Evolutionary conservation across 1,140 invertebrate genomes (phyloP).

Genomic region (Cotesia typhae): DNA sequence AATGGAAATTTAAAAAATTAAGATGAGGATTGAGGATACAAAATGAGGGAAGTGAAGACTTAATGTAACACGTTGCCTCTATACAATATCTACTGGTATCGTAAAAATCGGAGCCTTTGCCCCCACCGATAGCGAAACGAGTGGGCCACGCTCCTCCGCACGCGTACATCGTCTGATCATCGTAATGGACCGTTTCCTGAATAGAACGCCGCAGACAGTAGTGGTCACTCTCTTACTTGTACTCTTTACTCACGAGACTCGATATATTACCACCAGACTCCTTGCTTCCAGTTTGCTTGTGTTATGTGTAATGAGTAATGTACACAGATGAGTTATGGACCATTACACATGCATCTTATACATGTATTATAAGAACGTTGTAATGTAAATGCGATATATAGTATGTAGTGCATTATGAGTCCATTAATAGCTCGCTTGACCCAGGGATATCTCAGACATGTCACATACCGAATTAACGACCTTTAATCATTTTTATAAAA

Average conservation of each 20-base stretch:
- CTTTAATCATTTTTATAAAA: not conserved
- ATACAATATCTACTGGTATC: not conserved
- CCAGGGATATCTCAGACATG: not conserved
- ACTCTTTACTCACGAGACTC: not conserved
- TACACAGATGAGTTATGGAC: too few species aligned
- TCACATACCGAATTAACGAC: too few species aligned
- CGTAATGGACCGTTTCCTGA: conserved; percentile 60
- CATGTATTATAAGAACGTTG: too few species aligned
- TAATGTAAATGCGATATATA: too few species aligned
- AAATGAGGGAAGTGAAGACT: conserved; percentile 13
- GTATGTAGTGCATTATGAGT: not conserved
- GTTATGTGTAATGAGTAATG: too few species aligned
- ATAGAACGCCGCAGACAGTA: conserved; percentile 47
- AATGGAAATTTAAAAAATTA: too few species aligned
- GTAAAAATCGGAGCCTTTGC: conserved; percentile 22
- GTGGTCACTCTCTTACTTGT: conserved; percentile 30
- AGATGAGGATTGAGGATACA: conserved; percentile 6
- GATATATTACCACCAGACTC: not conserved
- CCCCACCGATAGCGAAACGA: conserved; percentile 19
- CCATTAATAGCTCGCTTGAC: not conserved
- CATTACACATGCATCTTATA: too few species aligned
- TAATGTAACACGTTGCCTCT: conserved; percentile 13
- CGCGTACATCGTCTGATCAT: conserved; percentile 49
- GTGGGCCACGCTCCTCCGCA: conserved; percentile 38
- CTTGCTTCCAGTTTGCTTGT: not conserved